Evolutionary conservation across 2,113 vertebrate species (phyloP).

Genomic region (Neoarius graeffei): DNA sequence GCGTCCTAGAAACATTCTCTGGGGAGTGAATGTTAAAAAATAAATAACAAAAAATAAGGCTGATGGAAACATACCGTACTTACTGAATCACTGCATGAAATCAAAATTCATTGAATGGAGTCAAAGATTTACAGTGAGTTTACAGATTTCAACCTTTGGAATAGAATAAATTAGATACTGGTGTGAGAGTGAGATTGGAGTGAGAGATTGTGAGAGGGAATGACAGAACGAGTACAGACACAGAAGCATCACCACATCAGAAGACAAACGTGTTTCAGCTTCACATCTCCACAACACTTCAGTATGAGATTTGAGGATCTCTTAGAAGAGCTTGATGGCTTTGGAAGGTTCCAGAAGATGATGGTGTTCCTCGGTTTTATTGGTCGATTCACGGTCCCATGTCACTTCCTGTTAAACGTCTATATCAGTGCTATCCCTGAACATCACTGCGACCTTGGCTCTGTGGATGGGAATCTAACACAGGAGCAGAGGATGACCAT

Average conservation of each 20-base stretch:
- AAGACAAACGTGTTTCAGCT: not conserved
- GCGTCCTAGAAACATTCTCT: not conserved
- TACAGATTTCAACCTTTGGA: constrained; percentile 39
- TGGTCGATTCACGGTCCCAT: constrained; percentile 64
- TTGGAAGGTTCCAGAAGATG: constrained; percentile 81
- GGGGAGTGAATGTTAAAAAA: not conserved
- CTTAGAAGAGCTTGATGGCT: constrained; percentile 75
- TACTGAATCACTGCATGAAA: constrained; percentile 19
- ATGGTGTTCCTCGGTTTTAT: constrained; percentile 70
- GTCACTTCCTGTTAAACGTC: constrained; percentile 53
- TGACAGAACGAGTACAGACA: not conserved
- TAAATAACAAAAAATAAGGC: not conserved
- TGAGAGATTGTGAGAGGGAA: not conserved
- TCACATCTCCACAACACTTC: not conserved
- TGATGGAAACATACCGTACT: not conserved
- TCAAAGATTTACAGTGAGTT: constrained; percentile 40
- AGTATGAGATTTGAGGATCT: constrained; percentile 84
- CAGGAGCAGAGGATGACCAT: constrained; percentile 66
- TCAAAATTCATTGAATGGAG: not conserved
- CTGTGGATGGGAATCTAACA: constrained; percentile 70
- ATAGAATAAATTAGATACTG: not conserved
- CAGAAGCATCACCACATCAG: not conserved
- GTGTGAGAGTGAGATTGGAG: not conserved
- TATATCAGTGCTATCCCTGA: constrained; percentile 45
- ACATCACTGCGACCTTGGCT: constrained; percentile 54